Percentiles rank a stretch among this genome's conserved stretches.
These are phyloP conservation scores for Steatocranus sp. DNA, from an alignment of 2,797 vertebrate species.

Conservation along the genomic window DNA sequence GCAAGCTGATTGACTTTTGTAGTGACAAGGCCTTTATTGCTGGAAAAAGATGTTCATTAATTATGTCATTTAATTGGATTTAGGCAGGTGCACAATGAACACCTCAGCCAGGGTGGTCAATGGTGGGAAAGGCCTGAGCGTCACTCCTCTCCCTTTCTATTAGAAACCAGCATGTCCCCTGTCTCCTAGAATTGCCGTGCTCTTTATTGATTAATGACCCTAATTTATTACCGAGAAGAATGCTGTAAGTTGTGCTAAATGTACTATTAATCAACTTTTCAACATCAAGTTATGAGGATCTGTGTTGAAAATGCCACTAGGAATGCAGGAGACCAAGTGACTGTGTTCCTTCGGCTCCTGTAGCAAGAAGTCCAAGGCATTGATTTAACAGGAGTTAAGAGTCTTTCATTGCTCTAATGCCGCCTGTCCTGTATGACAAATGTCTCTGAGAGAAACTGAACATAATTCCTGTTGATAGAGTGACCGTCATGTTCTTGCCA, in stretches of 20 bases:
- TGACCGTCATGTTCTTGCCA: slow-evolving; percentile 76
- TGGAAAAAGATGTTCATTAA: slow-evolving; percentile 88
- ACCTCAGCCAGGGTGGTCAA: slow-evolving; percentile 94
- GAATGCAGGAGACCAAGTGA: slow-evolving; percentile 80
- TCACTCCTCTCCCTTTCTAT: slow-evolving; percentile 89
- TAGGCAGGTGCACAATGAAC: slow-evolving; percentile 89
- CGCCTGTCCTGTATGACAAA: slow-evolving; percentile 90
- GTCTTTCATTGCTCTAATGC: slow-evolving; percentile 90
- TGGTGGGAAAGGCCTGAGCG: slow-evolving; percentile 82
- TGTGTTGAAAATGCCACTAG: slow-evolving; percentile 77
- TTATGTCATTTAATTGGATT: slow-evolving; percentile 98
- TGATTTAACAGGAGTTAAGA: slow-evolving; percentile 84
- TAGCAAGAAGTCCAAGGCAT: slow-evolving; percentile 77
- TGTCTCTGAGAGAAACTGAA: slow-evolving; percentile 84
- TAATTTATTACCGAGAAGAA: slow-evolving; percentile 98
- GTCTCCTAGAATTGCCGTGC: slow-evolving; percentile 93
- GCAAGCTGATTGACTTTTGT: slow-evolving; percentile 80
- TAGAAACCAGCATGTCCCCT: slow-evolving; percentile 98
- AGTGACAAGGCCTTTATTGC: slow-evolving; percentile 90
- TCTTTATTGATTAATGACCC: slow-evolving; percentile 99
- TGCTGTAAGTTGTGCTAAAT: slow-evolving; percentile 96
- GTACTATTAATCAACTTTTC: slow-evolving; percentile 99
- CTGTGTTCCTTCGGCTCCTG: slow-evolving; percentile 83
- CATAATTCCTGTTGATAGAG: slow-evolving; percentile 92
- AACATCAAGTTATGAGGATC: slow-evolving; percentile 95